phyloP scores from a whole-genome alignment of 2,113 vertebrate genomes.

The Odocoileus hemionus region DNA sequence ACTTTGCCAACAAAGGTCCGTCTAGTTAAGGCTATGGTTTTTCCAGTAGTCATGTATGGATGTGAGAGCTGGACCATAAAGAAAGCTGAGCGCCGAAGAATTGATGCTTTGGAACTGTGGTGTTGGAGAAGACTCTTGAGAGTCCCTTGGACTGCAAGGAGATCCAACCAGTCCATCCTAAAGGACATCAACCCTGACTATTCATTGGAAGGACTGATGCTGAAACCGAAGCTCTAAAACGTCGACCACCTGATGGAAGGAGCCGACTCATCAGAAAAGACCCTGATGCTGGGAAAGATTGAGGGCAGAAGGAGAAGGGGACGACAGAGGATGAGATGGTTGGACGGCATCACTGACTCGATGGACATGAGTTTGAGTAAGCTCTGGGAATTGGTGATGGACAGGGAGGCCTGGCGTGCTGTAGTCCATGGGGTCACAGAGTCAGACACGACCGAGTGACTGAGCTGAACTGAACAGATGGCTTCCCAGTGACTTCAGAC shows the following conservation, averaged over 20 bases:
- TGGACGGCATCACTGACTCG: fast-evolving
- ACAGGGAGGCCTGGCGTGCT: fast-evolving
- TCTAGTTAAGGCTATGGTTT: not conserved
- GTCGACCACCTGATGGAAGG: fast-evolving
- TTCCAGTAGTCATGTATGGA: not conserved
- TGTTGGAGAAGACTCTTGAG: not conserved
- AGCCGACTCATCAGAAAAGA: not conserved
- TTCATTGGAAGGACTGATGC: not conserved
- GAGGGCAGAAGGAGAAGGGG: not conserved
- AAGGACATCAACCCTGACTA: fast-evolving
- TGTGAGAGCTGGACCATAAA: not conserved
- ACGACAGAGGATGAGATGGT: not conserved
- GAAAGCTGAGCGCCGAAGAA: fast-evolving
- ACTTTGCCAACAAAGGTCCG: not conserved
- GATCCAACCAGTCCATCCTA: not conserved
- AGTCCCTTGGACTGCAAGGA: not conserved
- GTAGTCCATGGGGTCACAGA: fast-evolving
- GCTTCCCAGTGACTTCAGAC: no score
- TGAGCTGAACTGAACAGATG: not conserved
- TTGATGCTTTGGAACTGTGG: not conserved
- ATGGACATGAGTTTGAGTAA: not conserved
- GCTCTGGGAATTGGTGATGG: not conserved
- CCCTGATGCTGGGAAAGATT: not conserved
- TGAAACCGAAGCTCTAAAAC: not conserved
- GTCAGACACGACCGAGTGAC: fast-evolving